Conservation (phyloP, 2,888 invertebrate genomes). For the Harpalus rufipes region DNA sequence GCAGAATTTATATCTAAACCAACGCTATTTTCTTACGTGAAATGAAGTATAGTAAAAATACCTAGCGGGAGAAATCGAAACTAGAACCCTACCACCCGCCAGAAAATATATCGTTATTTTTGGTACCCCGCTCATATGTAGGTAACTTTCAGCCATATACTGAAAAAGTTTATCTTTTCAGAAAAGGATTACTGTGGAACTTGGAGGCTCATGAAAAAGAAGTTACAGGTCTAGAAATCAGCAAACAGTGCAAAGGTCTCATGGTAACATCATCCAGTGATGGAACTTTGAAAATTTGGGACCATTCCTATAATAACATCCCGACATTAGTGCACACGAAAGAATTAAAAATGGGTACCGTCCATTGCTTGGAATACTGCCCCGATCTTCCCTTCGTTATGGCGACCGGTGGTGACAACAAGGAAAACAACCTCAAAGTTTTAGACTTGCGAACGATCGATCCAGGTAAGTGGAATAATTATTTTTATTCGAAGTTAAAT, state of each 20-base stretch:
- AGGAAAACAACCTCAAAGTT: conserved; percentile 85
- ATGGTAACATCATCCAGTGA: conserved; percentile 90
- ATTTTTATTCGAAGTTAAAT: conserved; percentile 2
- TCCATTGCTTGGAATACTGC: conserved; percentile 86
- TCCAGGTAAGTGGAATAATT: conserved; percentile 77
- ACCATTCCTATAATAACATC: conserved; percentile 77
- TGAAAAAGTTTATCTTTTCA: background rate
- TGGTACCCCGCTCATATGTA: too few relatives aligned
- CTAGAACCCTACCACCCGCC: too few relatives aligned
- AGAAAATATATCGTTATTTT: too few relatives aligned
- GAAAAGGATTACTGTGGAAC: conserved; percentile 83
- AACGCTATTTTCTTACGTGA: too few relatives aligned
- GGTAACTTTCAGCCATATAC: background rate
- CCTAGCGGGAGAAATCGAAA: too few relatives aligned
- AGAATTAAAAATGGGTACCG: conserved; percentile 84
- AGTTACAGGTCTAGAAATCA: conserved; percentile 89
- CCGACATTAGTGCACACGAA: conserved; percentile 78
- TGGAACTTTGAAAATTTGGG: conserved; percentile 92
- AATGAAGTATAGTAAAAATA: too few relatives aligned
- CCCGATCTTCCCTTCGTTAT: conserved; percentile 91
- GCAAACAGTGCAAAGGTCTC: conserved; percentile 85
- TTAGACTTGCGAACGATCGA: conserved; percentile 81
- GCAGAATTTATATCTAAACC: too few relatives aligned
- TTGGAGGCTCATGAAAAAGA: conserved; percentile 90
- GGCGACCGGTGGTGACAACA: conserved; percentile 91